phyloP scores from a whole-genome alignment of 2,113 vertebrate genomes.

The Nothocercus julius region DNA sequence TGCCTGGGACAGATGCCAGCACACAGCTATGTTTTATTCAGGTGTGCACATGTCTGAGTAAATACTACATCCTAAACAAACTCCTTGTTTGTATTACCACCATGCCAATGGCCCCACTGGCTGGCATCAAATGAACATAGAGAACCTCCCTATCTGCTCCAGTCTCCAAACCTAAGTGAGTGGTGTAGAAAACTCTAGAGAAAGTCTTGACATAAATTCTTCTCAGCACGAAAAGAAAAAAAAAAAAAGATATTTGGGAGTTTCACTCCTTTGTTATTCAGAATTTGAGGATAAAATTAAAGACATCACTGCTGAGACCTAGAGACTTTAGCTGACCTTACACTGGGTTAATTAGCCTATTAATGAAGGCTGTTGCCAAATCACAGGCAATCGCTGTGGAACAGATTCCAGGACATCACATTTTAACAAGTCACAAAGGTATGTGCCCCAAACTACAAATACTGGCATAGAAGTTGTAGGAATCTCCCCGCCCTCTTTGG shows the following conservation, averaged over 20 bases:
- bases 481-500: background rate
- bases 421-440: background rate
- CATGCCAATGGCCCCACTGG: too few species aligned
- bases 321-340: background rate
- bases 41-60: background rate
- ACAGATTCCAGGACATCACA: background rate
- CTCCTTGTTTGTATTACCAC: background rate
- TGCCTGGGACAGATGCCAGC: background rate
- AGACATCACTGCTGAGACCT: background rate
- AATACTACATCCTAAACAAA: background rate
- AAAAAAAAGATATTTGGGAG: too few species aligned
- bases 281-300: background rate
- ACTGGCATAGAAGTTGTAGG: background rate
- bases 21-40: background rate
- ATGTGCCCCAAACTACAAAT: background rate
- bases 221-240: background rate
- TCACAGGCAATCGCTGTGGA: background rate
- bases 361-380: background rate
- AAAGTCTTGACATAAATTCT: background rate
- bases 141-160: background rate
- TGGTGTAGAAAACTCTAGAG: background rate
- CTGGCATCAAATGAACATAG: background rate
- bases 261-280: background rate
- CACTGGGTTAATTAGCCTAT: background rate
- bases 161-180: background rate